Evolutionary conservation across 2,113 vertebrate genomes (phyloP).

Genomic region (Pseudolaguvia tuberculata): DNA sequence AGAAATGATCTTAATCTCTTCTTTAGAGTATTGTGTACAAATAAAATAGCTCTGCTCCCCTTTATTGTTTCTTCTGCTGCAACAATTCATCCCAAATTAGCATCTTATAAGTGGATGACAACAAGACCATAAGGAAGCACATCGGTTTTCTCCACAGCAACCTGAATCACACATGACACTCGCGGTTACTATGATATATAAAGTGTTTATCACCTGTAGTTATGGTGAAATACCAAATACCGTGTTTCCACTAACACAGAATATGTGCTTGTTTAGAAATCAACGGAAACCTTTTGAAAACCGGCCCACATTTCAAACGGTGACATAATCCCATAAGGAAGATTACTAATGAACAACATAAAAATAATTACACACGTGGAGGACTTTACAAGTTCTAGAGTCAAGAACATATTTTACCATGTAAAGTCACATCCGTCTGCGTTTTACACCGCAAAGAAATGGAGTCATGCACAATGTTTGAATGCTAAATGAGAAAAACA

Average conservation of each 20-base stretch:
- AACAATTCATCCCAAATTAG: constrained; percentile 59
- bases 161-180: constrained; percentile 6
- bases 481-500: constrained; percentile 1
- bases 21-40: no score
- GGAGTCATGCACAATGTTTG: not conserved
- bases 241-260: not conserved
- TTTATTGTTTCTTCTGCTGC: constrained; percentile 44
- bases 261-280: constrained; percentile 4
- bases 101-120: constrained; percentile 68
- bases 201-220: constrained; percentile 20
- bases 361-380: constrained; percentile 1
- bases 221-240: constrained; percentile 4
- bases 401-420: constrained; percentile 4
- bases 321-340: constrained; percentile 1
- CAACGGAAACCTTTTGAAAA: not conserved
- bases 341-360: constrained; percentile 17
- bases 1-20: constrained; percentile 60
- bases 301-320: not conserved
- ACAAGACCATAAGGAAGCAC: constrained; percentile 21
- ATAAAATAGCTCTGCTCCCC: constrained; percentile 51
- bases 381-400: constrained; percentile 1
- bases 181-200: not conserved
- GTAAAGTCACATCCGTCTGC: not conserved
- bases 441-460: not conserved
- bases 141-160: constrained; percentile 4